A percentile compares a stretch with the other conserved stretches of the same genome.
phyloP scores from a whole-genome alignment of 2,888 invertebrate species.

The Exephanes ischioxanthus region DNA sequence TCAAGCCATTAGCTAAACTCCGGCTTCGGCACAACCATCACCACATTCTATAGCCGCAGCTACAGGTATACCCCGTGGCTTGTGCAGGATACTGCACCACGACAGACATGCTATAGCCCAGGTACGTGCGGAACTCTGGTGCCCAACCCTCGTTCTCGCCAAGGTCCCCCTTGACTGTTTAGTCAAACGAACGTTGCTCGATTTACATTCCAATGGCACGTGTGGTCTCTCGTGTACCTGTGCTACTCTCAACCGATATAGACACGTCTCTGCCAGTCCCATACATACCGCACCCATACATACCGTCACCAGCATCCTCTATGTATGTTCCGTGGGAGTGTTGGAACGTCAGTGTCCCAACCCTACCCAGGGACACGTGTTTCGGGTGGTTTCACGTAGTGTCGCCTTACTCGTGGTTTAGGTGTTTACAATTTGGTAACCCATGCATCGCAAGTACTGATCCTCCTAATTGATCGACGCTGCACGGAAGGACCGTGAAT shows the following conservation, averaged over 20 bases:
- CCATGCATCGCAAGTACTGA: background rate
- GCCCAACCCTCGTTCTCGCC: conserved; percentile 48
- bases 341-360: conserved; percentile 29
- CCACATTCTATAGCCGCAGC: conserved; percentile 13
- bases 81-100: conserved; percentile 15
- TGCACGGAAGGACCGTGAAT: background rate
- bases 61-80: conserved; percentile 1
- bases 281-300: conserved; percentile 25
- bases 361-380: conserved; percentile 20
- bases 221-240: conserved; percentile 62
- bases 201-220: conserved; percentile 82
- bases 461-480: background rate
- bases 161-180: conserved; percentile 78
- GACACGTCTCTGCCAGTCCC: conserved; percentile 44
- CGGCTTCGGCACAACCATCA: conserved; percentile 5
- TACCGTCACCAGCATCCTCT: conserved; percentile 1
- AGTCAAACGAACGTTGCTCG: conserved; percentile 81
- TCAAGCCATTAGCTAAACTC: conserved; percentile 55
- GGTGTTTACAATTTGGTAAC: conserved; percentile 1
- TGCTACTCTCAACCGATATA: conserved; percentile 35
- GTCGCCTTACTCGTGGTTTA: conserved; percentile 18
- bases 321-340: conserved; percentile 49
- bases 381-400: conserved; percentile 7
- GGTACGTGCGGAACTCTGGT: conserved; percentile 41
- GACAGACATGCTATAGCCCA: background rate